Evolutionary conservation across 2,113 vertebrate genomes (phyloP).

Genomic region (Sciurus niger): DNA sequence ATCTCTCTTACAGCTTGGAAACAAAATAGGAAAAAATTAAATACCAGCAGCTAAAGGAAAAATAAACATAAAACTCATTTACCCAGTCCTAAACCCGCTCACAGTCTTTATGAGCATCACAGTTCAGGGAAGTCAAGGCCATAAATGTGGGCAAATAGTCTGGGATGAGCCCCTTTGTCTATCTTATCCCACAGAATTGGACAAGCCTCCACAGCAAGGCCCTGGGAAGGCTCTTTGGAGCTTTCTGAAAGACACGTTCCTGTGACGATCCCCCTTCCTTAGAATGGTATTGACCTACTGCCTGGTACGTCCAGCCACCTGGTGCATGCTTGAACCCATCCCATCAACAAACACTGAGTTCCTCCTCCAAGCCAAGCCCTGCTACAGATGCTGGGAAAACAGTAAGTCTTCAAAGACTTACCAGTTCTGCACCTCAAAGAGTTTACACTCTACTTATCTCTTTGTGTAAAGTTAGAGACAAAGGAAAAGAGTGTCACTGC

Average conservation of each 20-base stretch:
- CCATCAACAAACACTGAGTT: neutral
- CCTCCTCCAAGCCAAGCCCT: neutral
- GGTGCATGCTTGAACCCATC: neutral
- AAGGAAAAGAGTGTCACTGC: neutral
- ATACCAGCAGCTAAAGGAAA: neutral
- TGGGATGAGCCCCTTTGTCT: neutral
- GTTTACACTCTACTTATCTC: neutral
- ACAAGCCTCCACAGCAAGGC: neutral
- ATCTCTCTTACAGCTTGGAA: neutral
- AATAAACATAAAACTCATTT: conserved; percentile 25
- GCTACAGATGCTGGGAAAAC: neutral
- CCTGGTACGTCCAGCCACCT: neutral
- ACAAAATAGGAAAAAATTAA: neutral
- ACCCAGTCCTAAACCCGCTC: neutral
- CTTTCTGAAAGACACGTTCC: neutral
- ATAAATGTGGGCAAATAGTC: accelerated
- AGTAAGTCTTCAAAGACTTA: neutral
- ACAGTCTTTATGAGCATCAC: neutral
- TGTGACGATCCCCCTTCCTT: neutral
- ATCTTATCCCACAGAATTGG: neutral
- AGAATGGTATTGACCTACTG: neutral
- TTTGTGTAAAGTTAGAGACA: neutral
- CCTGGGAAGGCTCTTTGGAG: neutral
- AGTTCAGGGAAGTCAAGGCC: neutral
- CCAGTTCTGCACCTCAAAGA: neutral